Base-by-base conservation (phyloP, 1,140 invertebrate species). In the Zaprionus africanus region DNA sequence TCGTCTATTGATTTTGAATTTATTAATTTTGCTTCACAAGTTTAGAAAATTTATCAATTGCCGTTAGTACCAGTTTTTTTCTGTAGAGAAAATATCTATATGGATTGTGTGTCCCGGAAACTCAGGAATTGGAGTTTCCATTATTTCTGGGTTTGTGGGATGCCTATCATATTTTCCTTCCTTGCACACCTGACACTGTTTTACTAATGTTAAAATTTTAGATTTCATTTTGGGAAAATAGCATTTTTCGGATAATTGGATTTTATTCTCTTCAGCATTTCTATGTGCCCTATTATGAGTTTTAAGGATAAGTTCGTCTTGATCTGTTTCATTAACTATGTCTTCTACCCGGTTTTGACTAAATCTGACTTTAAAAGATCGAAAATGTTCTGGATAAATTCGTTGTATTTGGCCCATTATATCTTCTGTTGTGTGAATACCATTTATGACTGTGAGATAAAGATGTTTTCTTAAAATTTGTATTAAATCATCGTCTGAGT, bases 351-450 rank as follows among this genome's bases (percentile, higher is more conserved):
- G 6, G 5, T 15, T 41, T 41, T 13, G 15, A 15, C 12, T 41
- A 41, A 41, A 41, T 41, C 38, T 41, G 38, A n/a, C 12, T 41
- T 41, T 41, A 15, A n/a, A 15, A n/a, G 12, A 15, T 41, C 38
- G 13, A 15, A 41, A 41, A n/a, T 41, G 13, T 15, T 41, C 38
- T 13, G 13, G 15, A 41, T 41, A 41, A 41, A 41, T 41, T 41
- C 12, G 6, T n/a, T 41, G 38, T 15, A 41, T 41, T 49, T 62
- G 13, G 1, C 53, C 53, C 36, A 41, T 66, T 41, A 43, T 41
- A 9, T 66, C 19, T 66, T 66, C 63, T 41, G 34, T n/a, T n/a
- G 63, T 24, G 5, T 41, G 13, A 22, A 58, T 67, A 11, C 64
- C 54, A 13, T 67, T 67, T 4, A 67, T 46, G 5, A 66, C 53